These are phyloP conservation scores for Oncorhynchus clarkii DNA, from an alignment of 2,113 vertebrate genomes.

Conservation along the genomic window DNA sequence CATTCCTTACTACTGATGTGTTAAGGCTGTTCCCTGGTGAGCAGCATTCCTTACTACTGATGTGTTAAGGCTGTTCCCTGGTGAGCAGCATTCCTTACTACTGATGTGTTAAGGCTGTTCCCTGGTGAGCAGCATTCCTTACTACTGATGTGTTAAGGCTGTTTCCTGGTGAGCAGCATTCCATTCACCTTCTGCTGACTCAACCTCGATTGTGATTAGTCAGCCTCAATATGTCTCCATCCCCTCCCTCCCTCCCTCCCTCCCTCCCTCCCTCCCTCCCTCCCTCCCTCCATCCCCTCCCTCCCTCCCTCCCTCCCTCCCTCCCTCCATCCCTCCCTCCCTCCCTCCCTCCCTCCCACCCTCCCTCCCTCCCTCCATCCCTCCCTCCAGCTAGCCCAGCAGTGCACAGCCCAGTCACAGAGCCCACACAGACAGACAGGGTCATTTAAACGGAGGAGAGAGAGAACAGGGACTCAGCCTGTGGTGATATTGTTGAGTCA, in stretches of 20 bases:
- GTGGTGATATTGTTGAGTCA: too few relatives aligned
- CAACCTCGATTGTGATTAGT: background rate
- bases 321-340: background rate
- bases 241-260: too few relatives aligned
- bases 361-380: background rate
- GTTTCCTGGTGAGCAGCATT: background rate
- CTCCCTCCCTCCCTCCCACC: background rate
- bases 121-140: background rate
- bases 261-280: background rate
- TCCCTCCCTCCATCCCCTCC: background rate
- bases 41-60: too few relatives aligned
- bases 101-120: background rate
- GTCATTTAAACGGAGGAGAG: background rate
- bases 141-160: background rate
- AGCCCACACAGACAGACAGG: background rate
- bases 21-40: too few relatives aligned
- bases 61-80: too few relatives aligned
- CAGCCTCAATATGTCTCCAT: background rate
- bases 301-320: background rate
- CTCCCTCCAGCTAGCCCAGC: background rate
- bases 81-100: too few relatives aligned
- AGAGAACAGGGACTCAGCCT: background rate
- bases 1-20: too few relatives aligned
- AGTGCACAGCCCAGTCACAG: background rate
- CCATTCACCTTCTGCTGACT: background rate